Evolutionary conservation across 1,140 invertebrate genomes (phyloP).

Genomic region (Caenorhabditis tropicalis): DNA sequence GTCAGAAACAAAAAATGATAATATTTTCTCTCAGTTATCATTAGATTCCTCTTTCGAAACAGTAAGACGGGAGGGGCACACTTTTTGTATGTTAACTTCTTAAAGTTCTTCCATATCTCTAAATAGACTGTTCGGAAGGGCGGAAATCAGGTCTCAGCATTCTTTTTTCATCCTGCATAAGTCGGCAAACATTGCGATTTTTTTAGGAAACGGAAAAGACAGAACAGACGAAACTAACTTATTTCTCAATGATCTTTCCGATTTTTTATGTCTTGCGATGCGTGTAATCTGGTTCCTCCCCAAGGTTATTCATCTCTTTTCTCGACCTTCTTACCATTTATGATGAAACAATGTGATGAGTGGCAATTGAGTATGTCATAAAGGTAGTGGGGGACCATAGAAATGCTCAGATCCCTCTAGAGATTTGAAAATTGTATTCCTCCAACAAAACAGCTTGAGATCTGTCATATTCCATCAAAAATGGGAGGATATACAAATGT

Average conservation of each 20-base stretch:
- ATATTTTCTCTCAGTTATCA: background rate
- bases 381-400: too few relatives aligned
- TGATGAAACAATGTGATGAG: too few relatives aligned
- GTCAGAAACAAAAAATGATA: too few relatives aligned
- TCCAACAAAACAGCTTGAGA: too few relatives aligned
- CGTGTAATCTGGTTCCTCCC: slow-evolving; percentile 18
- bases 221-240: slow-evolving; percentile 14
- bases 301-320: slow-evolving; percentile 43
- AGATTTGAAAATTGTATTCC: too few relatives aligned
- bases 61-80: too few relatives aligned
- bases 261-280: background rate
- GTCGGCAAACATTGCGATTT: slow-evolving; percentile 9
- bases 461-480: too few relatives aligned
- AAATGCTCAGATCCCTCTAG: too few relatives aligned
- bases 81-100: too few relatives aligned
- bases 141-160: background rate
- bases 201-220: background rate
- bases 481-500: background rate
- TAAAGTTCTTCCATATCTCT: background rate
- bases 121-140: slow-evolving; percentile 13
- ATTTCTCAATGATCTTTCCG: slow-evolving; percentile 27
- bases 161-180: background rate
- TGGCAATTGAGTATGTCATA: too few relatives aligned
- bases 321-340: background rate
- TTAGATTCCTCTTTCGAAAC: too few relatives aligned